These are phyloP conservation scores for Clavelina lepadiformis DNA, from an alignment of 23 tunicate species.

Conservation along the genomic window DNA sequence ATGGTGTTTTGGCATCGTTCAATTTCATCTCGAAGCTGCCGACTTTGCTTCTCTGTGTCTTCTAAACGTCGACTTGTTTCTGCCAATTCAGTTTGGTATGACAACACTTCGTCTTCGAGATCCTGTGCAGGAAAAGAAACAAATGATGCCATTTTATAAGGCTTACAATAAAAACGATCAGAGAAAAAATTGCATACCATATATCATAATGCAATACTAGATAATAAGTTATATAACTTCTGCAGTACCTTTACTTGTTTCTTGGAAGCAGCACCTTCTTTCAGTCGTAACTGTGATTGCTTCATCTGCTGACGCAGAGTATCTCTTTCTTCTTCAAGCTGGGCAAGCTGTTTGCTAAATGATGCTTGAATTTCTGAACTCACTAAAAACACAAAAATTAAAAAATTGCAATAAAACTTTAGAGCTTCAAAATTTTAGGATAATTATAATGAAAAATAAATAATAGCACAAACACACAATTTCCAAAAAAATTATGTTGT, in stretches of 20 bases:
- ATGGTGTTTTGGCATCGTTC: conserved; percentile 44
- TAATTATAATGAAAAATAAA: too few species aligned
- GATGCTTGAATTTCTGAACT: conserved; percentile 86
- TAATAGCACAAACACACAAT: too few species aligned
- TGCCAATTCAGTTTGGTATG: conserved; percentile 68
- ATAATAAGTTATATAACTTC: too few species aligned
- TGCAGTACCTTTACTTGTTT: conserved; percentile 70
- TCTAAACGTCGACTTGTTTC: conserved; percentile 47
- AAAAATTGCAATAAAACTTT: background rate
- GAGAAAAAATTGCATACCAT: background rate
- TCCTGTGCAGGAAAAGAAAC: conserved; percentile 9
- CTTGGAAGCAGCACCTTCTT: conserved; percentile 42
- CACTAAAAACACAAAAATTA: conserved; percentile 39
- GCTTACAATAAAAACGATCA: too few species aligned
- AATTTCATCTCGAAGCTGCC: conserved; percentile 50
- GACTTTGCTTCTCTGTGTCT: conserved; percentile 40
- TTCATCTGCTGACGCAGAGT: conserved; percentile 50
- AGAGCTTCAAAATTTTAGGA: too few species aligned
- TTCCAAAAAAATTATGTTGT: too few species aligned
- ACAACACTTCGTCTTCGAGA: conserved; percentile 61
- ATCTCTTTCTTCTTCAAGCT: conserved; percentile 80
- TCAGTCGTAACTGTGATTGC: conserved; percentile 49
- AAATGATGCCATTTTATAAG: too few species aligned
- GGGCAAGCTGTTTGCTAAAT: conserved; percentile 85
- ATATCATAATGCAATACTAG: too few species aligned